Evolutionary conservation across 1,140 invertebrate genomes (phyloP).

Genomic region (Drosophila subpulchrella): DNA sequence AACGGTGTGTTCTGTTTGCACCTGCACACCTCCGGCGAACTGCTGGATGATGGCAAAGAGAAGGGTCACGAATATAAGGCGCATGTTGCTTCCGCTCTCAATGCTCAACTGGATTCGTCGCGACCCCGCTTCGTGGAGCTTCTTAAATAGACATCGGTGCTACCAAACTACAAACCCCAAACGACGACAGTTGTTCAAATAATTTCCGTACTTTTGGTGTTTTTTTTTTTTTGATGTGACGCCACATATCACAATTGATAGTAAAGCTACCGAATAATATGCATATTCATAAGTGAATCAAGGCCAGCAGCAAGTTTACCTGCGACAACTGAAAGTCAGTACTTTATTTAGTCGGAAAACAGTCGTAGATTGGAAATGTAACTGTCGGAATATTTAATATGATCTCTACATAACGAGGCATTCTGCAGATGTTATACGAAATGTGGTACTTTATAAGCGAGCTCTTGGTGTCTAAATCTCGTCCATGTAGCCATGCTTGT

Average conservation of each 20-base stretch:
- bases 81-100: slow-evolving; percentile 31
- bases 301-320: slow-evolving; percentile 21
- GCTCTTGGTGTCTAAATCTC: slow-evolving; percentile 31
- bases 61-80: background rate
- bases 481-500: slow-evolving; percentile 78
- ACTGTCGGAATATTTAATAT: slow-evolving; percentile 9
- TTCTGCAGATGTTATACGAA: no score
- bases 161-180: background rate
- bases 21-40: background rate
- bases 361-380: slow-evolving; percentile 3
- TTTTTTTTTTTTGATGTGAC: slow-evolving; percentile 5
- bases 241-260: slow-evolving; percentile 21
- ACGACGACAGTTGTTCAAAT: slow-evolving; percentile 50
- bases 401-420: background rate
- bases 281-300: slow-evolving; percentile 68
- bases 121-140: background rate
- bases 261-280: slow-evolving; percentile 15
- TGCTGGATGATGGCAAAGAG: slow-evolving; percentile 4
- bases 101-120: slow-evolving; percentile 13
- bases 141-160: slow-evolving; percentile 40
- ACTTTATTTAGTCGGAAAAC: background rate
- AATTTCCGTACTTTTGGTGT: slow-evolving; percentile 13
- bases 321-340: background rate
- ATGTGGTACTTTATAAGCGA: background rate
- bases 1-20: slow-evolving; percentile 23